These are phyloP conservation scores for Serrognathus titanus DNA, from an alignment of 2,888 invertebrate species.

Conservation along the genomic window DNA sequence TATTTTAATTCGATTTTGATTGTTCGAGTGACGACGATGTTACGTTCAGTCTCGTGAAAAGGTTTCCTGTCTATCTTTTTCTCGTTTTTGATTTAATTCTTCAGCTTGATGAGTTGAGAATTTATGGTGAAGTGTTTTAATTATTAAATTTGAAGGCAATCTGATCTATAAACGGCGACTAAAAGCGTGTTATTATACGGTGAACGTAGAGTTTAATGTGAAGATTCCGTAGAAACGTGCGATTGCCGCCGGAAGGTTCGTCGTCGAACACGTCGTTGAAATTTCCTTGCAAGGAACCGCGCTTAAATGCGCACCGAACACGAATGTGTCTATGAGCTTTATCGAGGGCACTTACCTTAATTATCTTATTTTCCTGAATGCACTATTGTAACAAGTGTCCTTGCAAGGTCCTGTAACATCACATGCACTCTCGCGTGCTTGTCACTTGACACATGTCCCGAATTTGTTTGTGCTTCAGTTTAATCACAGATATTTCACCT, in stretches of 20 bases:
- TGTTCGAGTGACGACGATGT: too few species aligned
- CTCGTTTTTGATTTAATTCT: too few species aligned
- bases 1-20: too few species aligned
- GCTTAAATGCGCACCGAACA: slow-evolving; percentile 13
- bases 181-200: too few species aligned
- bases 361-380: slow-evolving; percentile 3
- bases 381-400: slow-evolving; percentile 18
- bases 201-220: too few species aligned
- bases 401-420: slow-evolving; percentile 26
- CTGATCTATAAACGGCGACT: too few species aligned
- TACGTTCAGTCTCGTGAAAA: too few species aligned
- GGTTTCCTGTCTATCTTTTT: too few species aligned
- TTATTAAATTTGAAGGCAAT: too few species aligned
- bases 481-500: slow-evolving; percentile 29
- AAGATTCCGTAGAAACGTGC: too few species aligned
- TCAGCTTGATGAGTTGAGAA: too few species aligned
- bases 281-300: slow-evolving; percentile 15
- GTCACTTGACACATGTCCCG: slow-evolving; percentile 5
- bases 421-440: slow-evolving; percentile 12
- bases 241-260: slow-evolving; percentile 16
- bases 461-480: slow-evolving; percentile 26
- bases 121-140: too few species aligned
- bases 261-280: slow-evolving; percentile 18
- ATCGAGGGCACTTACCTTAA: slow-evolving; percentile 12
- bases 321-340: slow-evolving; percentile 8